Base-by-base conservation (phyloP, 37 sponge, comb jelly and placozoan species). In the Aphrocallistes beatrix region DNA sequence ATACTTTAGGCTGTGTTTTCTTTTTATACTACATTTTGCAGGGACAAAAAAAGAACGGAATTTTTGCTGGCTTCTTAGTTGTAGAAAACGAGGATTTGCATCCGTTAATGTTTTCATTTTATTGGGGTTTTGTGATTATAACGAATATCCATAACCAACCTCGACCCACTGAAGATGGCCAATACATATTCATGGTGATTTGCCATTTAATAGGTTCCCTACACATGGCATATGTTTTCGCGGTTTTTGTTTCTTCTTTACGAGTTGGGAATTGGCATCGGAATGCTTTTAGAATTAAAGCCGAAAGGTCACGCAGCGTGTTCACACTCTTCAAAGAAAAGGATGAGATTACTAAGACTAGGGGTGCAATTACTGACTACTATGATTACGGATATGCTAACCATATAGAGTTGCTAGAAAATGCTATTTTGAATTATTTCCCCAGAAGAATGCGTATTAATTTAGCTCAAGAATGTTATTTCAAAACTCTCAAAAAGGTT, bases 221-320 rank as follows among this genome's bases (percentile, higher is more conserved):
- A 60, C 75, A 60, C n/a, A 60, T 60, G 75, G 75, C 75, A 30
- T 60, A 60, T 60, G 75, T 60, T 8, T 60, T 60, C n/a, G 75
- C 75, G 75, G 75, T 60, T 60, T 60, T 60, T 13, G 75, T 60
- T 8, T 60, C 75, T 6, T 60, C 75, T 13, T 28, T 60, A 21
- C 10, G 75, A 28, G 75, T 60, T 60, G 75, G 75, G n/a, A 60
- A 60, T 60, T 60, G 75, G 75, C 75, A 60, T 60, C 8, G 75
- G 21, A 60, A 21, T 28, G 10, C 21, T 19, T 60, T 60, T 60
- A 19, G 75, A 3, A 6, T 60, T 21, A 60, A 60, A 60, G 8
- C 75, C 28, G 32, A 60, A 28, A 21, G 75, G 21, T 19, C 75
- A 19, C 10, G 21, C 10, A 25, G 75, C 3, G 75, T 60, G 25